Base-by-base conservation (phyloP, 2,797 vertebrate species). In the Pangasius macronema region DNA sequence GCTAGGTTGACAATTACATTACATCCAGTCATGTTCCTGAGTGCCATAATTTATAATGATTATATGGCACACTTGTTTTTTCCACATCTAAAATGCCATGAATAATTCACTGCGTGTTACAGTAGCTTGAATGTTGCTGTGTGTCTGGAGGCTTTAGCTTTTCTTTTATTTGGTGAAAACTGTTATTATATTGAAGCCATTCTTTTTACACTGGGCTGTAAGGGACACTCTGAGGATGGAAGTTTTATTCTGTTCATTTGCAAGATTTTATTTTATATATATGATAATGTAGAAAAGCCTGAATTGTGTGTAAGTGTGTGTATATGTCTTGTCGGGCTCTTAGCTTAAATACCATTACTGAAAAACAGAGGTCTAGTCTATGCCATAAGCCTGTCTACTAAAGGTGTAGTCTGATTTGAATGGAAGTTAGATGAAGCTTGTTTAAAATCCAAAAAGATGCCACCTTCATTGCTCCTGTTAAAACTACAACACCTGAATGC, bases 51-150 rank as follows among this genome's bases (percentile, higher is more conserved):
- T 51, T 65, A 22, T 39, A 33, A 51, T 63, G n/a, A 80, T 51
- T 82, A 51, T 65, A 67, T 70, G 24, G 42, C 57, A 85, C 4
- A 3, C 33, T 51, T 13, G 84, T 80, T 72, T 87, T 79, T 73
- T 75, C 57, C 53, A 51, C 83, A 84, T 88, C 72, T 55, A 53
- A 55, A 65, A 77, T 67, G 2, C 73, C 67, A 86, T 87, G 22
- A 85, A 87, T 72, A 46, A 85, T 84, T 53, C 80, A 42, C 76
- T 75, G 11, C 33, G 33, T 80, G 33, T 70, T 53, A 46, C 57
- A 82, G 49, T 57, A 51, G n/a, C 68, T 3, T 59, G 49, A 76
- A 39, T 55, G 81, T 42, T 18, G 33, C 24, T 33, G 11, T 7
- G 33, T 53, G 80, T 30, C 57, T 14, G 20, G 51, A 72, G 36